Evolutionary conservation across 53 echinoderm and acorn worm species (phyloP).

Genomic region (Paracentrotus lividus): DNA sequence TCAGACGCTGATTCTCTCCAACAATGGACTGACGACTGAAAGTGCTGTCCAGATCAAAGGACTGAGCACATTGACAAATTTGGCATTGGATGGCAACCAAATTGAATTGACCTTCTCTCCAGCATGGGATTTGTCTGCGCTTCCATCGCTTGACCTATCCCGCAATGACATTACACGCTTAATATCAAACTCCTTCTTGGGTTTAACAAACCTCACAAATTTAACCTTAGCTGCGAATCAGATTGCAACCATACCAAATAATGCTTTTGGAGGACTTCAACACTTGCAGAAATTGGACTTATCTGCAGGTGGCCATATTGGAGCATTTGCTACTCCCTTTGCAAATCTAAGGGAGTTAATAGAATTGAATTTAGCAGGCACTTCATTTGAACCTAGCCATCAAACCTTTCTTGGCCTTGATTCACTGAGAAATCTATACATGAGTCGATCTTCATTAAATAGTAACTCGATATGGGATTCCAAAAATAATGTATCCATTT

Average conservation of each 20-base stretch:
- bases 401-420: conserved; percentile 36
- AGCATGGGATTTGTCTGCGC: conserved; percentile 8
- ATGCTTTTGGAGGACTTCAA: conserved; percentile 30
- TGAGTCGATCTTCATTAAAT: not conserved
- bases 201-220: not conserved
- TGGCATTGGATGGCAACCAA: not conserved
- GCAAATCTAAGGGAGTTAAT: not conserved
- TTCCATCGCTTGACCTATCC: conserved; percentile 11
- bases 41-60: conserved; percentile 24
- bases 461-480: conserved; percentile 1
- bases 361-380: not conserved
- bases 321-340: conserved; percentile 33
- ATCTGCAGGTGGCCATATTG: conserved; percentile 19
- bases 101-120: not conserved
- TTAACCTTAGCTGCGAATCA: conserved; percentile 10
- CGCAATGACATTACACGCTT: not conserved
- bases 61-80: not conserved
- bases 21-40: not conserved
- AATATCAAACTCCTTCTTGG: not conserved
- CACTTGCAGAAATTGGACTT: conserved; percentile 29
- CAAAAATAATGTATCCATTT: not conserved
- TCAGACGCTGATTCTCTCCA: conserved; percentile 5
- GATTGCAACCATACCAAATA: conserved; percentile 3
- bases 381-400: not conserved
- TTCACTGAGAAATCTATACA: not conserved